Evolutionary conservation across 2,888 invertebrate species (phyloP).

Genomic region (Hedychridium roseum): DNA sequence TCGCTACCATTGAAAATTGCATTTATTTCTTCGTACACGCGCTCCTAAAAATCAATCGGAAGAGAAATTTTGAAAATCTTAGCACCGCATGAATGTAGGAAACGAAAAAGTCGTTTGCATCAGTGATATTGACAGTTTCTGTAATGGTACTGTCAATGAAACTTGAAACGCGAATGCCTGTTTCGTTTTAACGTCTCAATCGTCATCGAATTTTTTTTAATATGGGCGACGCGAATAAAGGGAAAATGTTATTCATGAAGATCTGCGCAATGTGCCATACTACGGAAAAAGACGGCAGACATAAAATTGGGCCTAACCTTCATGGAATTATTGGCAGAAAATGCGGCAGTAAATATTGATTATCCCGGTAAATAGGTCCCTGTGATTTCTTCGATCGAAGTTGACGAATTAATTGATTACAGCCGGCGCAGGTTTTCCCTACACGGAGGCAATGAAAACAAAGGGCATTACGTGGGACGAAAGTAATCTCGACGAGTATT

Average conservation of each 20-base stretch:
- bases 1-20: constrained; percentile 80
- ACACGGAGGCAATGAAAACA: constrained; percentile 72
- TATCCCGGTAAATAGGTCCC: neutral
- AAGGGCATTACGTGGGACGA: constrained; percentile 74
- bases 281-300: constrained; percentile 70
- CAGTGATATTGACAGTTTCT: constrained; percentile 16
- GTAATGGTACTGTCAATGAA: too few species aligned
- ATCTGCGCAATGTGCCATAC: constrained; percentile 77
- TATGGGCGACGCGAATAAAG: constrained; percentile 72
- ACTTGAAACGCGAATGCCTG: constrained; percentile 1
- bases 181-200: too few species aligned
- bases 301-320: constrained; percentile 78
- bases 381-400: too few species aligned
- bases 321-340: constrained; percentile 69
- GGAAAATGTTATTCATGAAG: constrained; percentile 73
- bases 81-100: too few species aligned
- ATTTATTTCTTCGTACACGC: constrained; percentile 77
- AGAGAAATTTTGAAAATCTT: neutral
- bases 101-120: too few species aligned
- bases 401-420: too few species aligned
- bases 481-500: constrained; percentile 72
- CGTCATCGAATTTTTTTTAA: too few species aligned
- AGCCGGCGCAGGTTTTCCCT: constrained; percentile 66
- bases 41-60: constrained; percentile 61
- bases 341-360: constrained; percentile 43